Evolutionary conservation across 2,113 vertebrate genomes (phyloP), one percentile per base, ranked within the genome.

Genomic region (Plecotus auritus): DNA sequence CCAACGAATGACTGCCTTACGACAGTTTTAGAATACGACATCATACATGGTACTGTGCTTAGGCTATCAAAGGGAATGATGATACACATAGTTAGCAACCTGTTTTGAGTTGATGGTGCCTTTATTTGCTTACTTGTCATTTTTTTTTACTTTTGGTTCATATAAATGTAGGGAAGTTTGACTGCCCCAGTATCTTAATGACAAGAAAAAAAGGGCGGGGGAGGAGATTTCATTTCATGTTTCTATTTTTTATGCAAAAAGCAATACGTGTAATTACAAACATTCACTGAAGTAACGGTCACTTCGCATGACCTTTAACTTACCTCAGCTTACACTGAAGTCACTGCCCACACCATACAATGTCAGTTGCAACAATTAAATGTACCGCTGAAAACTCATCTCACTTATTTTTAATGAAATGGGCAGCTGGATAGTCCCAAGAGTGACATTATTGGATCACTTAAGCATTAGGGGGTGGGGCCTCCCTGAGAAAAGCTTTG

Each of bases 361-460:
- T 87, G 64, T 72, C 88, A 77, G 64, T 45, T 73, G 12, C 59
- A 81, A 94, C 28, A 0, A 9, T 67, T 70, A 85, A 88, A 84
- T 42, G 1, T 26, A 12, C 81, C 96, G 70, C 88, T 95, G 93
- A 88, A 96, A 97, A 83, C 82, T 16, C 18, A 56, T 97, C 97
- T 97, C 1, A 90, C 97, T 98, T 96, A 26, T 78, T 97, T 95
- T 89, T 9, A 96, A 91, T 95, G 77, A 96, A 98, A 94, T 54
- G 95, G 90, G 96, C 96, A 96, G 73, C 18, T n/a, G 45, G 22
- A 35, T 95, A 94, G 54, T 96, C 97, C 95, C 40, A 4, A 17
- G 96, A 72, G 93, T 23, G 64, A 93, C 88, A 96, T 97, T 89
- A 96, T 85, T 26, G 90, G 93, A 91, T 97, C 97, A 90, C 95